Conservation (phyloP, 2,113 vertebrate species). For the Echinops telfairi region DNA sequence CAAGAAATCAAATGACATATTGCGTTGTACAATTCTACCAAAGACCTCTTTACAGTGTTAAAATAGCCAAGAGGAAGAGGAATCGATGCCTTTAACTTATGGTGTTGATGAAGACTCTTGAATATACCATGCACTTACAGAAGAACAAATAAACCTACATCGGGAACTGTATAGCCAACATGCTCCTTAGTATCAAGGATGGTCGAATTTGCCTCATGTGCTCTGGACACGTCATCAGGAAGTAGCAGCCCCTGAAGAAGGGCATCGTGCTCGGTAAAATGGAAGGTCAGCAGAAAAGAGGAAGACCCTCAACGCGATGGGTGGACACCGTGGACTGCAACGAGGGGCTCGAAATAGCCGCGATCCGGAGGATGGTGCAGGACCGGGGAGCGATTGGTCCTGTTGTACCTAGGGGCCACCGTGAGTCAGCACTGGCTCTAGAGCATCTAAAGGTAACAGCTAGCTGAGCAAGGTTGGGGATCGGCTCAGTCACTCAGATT, state of each 20-base stretch:
- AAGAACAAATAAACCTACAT: neutral
- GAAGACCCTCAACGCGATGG: neutral
- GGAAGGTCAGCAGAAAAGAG: neutral
- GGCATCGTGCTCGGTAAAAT: no score
- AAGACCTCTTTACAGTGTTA: no score
- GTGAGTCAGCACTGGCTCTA: neutral
- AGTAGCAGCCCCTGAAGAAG: neutral
- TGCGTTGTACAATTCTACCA: no score
- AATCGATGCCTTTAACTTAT: neutral
- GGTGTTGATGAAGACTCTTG: neutral
- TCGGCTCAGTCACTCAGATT: conserved; percentile 53
- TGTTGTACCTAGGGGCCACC: no score
- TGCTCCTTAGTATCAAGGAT: neutral
- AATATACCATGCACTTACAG: no score
- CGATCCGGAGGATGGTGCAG: neutral
- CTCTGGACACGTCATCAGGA: neutral
- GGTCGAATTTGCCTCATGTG: no score
- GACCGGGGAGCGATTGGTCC: neutral
- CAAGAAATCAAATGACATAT: no score
- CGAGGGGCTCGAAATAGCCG: neutral
- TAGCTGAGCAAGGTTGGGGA: conserved; percentile 15
- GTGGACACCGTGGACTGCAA: neutral
- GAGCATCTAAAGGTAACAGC: neutral
- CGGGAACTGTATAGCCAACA: neutral
- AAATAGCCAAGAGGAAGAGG: no score